phyloP scores from a whole-genome alignment of 2,113 vertebrate species.

The Nycticorax nycticorax region DNA sequence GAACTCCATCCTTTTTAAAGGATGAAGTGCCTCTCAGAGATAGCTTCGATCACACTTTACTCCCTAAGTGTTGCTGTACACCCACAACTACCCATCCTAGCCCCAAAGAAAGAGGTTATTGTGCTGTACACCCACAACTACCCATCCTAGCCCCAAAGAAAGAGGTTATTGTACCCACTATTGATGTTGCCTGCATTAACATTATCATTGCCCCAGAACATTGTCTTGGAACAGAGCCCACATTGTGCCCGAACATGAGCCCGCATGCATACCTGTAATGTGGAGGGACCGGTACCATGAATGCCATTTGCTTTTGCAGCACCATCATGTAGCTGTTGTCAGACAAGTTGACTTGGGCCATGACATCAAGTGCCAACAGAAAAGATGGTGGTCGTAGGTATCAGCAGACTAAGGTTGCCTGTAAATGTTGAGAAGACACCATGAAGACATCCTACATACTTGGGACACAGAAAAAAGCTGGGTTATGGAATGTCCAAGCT shows the following conservation, averaged over 20 bases:
- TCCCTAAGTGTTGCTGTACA: neutral
- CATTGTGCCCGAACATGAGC: accelerated
- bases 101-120: neutral
- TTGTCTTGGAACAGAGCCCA: neutral
- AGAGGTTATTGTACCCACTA: neutral
- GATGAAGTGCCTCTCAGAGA: neutral
- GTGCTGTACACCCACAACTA: neutral
- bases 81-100: neutral
- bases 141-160: neutral
- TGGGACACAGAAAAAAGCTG: neutral
- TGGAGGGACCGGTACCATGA: neutral
- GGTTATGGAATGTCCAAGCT: neutral
- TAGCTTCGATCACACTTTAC: neutral
- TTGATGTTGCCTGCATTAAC: neutral
- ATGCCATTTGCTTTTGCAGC: neutral
- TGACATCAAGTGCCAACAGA: neutral
- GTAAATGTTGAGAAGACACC: neutral
- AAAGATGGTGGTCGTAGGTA: neutral
- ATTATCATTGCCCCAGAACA: neutral
- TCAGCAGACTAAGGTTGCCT: neutral
- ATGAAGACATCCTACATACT: neutral
- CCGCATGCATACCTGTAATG: neutral
- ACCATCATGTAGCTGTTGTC: accelerated
- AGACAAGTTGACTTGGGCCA: neutral
- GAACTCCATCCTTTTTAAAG: neutral